Conservation (phyloP, 2,113 vertebrate genomes). For the Quiscalus mexicanus region DNA sequence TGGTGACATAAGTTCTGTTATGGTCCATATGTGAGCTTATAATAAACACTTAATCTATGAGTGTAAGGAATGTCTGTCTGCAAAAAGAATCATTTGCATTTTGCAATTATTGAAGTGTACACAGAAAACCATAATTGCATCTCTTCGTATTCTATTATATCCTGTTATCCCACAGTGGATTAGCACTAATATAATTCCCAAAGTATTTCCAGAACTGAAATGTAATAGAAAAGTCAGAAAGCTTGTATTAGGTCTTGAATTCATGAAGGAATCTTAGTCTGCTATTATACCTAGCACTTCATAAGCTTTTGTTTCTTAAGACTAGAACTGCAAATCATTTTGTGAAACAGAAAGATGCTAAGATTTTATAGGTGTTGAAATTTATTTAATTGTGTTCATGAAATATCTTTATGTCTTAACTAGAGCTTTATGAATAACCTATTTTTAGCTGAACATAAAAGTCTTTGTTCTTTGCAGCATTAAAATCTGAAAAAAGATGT, state of each 20-base stretch:
- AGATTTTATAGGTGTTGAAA: background rate
- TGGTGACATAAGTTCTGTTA: background rate
- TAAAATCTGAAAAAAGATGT: background rate
- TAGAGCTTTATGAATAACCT: background rate
- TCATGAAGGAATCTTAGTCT: background rate
- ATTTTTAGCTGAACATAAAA: background rate
- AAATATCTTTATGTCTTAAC: background rate
- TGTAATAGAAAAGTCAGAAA: background rate
- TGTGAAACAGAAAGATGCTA: background rate
- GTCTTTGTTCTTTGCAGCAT: background rate
- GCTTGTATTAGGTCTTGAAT: background rate
- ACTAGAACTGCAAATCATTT: background rate
- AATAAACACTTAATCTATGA: background rate
- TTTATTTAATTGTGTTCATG: background rate
- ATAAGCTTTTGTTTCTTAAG: background rate
- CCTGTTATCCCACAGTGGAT: background rate
- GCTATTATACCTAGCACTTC: background rate
- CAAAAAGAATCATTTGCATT: background rate
- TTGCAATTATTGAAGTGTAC: background rate
- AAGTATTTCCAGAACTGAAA: conserved; percentile 18
- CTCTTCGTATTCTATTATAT: background rate
- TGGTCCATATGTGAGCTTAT: background rate
- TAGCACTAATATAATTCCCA: conserved; percentile 2
- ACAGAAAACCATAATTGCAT: conserved; percentile 9
- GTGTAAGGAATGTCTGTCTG: background rate